These are phyloP conservation scores for Apodemia mormo DNA, from an alignment of 2,888 invertebrate species.

Conservation along the genomic window DNA sequence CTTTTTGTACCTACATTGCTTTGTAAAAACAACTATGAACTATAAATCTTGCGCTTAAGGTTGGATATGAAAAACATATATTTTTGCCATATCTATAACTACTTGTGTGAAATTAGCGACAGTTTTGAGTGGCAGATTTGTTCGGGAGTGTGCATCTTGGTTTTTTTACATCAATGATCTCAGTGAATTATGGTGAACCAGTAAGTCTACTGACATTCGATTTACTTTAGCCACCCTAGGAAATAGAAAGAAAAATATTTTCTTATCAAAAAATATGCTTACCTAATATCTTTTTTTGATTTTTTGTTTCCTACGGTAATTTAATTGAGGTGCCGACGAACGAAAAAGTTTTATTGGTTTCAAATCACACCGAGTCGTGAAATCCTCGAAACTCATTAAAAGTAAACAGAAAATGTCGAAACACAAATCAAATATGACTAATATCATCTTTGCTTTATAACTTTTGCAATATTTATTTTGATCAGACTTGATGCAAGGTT, in stretches of 20 bases:
- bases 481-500: slow-evolving; percentile 20
- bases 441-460: slow-evolving; percentile 35
- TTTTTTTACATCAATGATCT: too few relatives aligned
- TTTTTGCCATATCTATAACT: too few relatives aligned
- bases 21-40: too few relatives aligned
- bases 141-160: too few relatives aligned
- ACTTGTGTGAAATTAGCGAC: too few relatives aligned
- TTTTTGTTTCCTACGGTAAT: slow-evolving; percentile 37
- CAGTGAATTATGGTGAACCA: too few relatives aligned
- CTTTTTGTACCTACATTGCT: too few relatives aligned
- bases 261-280: neutral
- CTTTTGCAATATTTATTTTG: slow-evolving; percentile 26
- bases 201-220: too few relatives aligned
- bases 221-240: neutral
- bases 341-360: slow-evolving; percentile 78
- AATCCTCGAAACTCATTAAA: slow-evolving; percentile 75
- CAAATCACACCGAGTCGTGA: slow-evolving; percentile 61
- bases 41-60: too few relatives aligned
- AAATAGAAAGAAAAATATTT: neutral
- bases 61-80: too few relatives aligned
- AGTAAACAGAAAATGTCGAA: slow-evolving; percentile 72
- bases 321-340: slow-evolving; percentile 48
- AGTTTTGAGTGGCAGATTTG: too few relatives aligned
- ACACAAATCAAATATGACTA: slow-evolving; percentile 64
- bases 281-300: slow-evolving; percentile 18